Conservation (phyloP, 2,797 vertebrate genomes). For the Carduelis carduelis region DNA sequence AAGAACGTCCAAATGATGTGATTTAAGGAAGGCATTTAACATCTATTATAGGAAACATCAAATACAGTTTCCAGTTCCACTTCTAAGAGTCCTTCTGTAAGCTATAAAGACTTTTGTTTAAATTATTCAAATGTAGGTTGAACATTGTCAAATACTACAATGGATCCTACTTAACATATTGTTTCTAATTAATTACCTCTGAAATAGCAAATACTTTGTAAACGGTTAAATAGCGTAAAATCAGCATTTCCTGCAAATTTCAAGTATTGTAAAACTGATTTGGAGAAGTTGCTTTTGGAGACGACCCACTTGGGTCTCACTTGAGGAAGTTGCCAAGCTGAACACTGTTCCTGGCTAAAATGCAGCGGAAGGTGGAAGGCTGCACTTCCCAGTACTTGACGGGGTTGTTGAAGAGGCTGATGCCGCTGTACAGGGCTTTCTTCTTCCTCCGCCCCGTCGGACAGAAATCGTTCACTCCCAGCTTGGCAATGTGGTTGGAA, state of each 20-base stretch:
- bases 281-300: neutral
- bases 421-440: slow-evolving; percentile 89
- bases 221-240: slow-evolving; percentile 39
- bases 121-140: slow-evolving; percentile 57
- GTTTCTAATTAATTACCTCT: slow-evolving; percentile 1
- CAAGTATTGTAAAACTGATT: slow-evolving; percentile 72
- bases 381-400: slow-evolving; percentile 94
- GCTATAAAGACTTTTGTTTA: slow-evolving; percentile 50
- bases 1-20: neutral
- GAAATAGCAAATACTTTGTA: slow-evolving; percentile 43
- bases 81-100: neutral
- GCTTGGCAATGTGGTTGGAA: slow-evolving; percentile 86
- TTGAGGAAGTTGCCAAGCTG: slow-evolving; percentile 92
- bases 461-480: slow-evolving; percentile 96
- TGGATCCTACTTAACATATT: neutral
- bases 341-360: slow-evolving; percentile 85
- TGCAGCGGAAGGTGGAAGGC: slow-evolving; percentile 92
- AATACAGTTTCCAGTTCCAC: slow-evolving; percentile 39
- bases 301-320: slow-evolving; percentile 36
- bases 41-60: slow-evolving; percentile 42
- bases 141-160: slow-evolving; percentile 50
- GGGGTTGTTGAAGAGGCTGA: slow-evolving; percentile 94
- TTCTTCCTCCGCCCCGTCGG: slow-evolving; percentile 79
- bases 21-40: slow-evolving; percentile 34
- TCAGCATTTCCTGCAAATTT: slow-evolving; percentile 58